Evolutionary conservation across 2,113 vertebrate genomes (phyloP).

Genomic region (Poeciliopsis prolifica): DNA sequence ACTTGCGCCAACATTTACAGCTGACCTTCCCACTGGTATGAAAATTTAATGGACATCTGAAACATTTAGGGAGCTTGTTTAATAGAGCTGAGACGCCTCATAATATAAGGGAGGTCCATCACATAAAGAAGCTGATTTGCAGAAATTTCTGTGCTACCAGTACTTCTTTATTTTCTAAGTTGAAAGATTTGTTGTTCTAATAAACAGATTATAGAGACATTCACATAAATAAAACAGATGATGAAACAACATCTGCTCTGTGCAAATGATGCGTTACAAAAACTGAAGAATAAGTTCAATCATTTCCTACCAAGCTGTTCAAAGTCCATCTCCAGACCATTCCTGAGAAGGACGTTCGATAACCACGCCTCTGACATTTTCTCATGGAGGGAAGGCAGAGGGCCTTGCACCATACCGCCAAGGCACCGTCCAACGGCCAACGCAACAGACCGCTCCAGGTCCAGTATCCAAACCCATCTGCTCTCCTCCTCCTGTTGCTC

Average conservation of each 20-base stretch:
- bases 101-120: background rate
- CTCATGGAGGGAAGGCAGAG: conserved; percentile 75
- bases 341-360: conserved; percentile 79
- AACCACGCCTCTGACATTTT: conserved; percentile 80
- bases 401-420: conserved; percentile 82
- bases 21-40: background rate
- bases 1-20: background rate
- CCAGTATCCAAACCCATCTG: conserved; percentile 82
- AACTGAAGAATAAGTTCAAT: background rate
- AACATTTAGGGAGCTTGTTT: background rate
- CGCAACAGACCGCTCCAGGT: conserved; percentile 81
- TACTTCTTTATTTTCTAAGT: background rate
- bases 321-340: conserved; percentile 82
- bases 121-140: background rate
- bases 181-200: background rate
- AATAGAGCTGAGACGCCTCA: background rate
- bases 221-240: background rate
- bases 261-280: background rate
- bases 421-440: conserved; percentile 82
- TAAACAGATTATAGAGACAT: background rate
- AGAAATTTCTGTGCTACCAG: background rate
- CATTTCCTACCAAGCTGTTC: conserved; percentile 79
- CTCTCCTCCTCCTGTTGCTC: conserved; percentile 64
- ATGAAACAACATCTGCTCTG: background rate
- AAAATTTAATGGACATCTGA: background rate